These are phyloP conservation scores for Clepsis dumicolana DNA, from an alignment of 2,888 invertebrate genomes.

Conservation along the genomic window DNA sequence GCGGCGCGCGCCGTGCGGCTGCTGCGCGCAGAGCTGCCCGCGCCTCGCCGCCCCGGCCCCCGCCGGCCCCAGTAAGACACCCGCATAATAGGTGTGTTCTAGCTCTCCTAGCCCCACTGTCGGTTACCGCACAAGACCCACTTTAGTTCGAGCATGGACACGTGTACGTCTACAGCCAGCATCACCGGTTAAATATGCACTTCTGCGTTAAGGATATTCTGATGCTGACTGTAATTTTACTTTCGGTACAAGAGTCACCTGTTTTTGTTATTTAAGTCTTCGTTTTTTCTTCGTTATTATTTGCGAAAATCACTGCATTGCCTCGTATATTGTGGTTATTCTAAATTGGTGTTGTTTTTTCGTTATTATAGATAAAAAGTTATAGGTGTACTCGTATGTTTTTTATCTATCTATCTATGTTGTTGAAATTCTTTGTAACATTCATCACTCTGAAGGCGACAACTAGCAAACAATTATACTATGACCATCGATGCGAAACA, in stretches of 20 bases:
- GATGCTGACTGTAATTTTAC: constrained; percentile 7
- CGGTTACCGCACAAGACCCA: constrained; percentile 8
- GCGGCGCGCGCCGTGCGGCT: constrained; percentile 49
- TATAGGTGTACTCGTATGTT: neutral
- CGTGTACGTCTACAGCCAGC: constrained; percentile 17
- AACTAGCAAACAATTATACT: too few relatives aligned
- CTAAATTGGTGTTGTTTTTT: constrained; percentile 10
- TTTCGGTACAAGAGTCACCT: constrained; percentile 11
- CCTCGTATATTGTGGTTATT: constrained; percentile 26
- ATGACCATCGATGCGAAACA: too few relatives aligned
- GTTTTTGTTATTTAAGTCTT: constrained; percentile 24
- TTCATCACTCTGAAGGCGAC: neutral
- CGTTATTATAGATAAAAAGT: neutral
- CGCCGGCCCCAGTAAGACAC: constrained; percentile 68
- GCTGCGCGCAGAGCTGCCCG: constrained; percentile 53
- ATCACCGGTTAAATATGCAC: neutral
- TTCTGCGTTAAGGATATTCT: neutral
- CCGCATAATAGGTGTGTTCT: constrained; percentile 82
- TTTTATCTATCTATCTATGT: too few relatives aligned
- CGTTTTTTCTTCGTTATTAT: constrained; percentile 14
- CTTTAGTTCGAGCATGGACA: constrained; percentile 39
- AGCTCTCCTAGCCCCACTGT: constrained; percentile 67
- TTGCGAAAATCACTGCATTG: constrained; percentile 36
- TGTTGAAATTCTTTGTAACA: neutral
- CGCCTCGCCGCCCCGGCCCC: constrained; percentile 55